Base-by-base conservation (phyloP, 2,797 vertebrate species). In the Oreortyx pictus region DNA sequence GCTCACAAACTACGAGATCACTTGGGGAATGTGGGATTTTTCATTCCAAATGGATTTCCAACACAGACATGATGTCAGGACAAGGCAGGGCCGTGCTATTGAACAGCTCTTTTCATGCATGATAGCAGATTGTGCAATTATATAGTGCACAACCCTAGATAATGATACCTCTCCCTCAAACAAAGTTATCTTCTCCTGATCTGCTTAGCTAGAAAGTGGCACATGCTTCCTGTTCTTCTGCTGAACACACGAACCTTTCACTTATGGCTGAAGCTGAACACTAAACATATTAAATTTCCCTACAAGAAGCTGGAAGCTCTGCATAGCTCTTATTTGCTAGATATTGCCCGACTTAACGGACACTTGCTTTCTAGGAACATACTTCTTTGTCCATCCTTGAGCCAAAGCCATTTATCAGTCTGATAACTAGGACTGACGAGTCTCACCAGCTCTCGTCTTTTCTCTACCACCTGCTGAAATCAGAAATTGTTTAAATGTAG, bases 41-140 rank as follows among this genome's bases (percentile, higher is more conserved):
- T 98, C 98, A 98, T 98, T 97, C 97, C 96, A 95, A 95, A 88
- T 75, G 98, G 98, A 99, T 99, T 98, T 98, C 96, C 98, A 98
- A 96, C 97, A 98, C 98, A 98, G 98, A 98, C 97, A 98, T 98
- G 98, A 98, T 98, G 98, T 99, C 98, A 99, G 98, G 98, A 97
- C 97, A 97, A 97, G 98, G 98, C 98, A 96, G 92, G 98, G 85
- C 95, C 97, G 95, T 95, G 92, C 98, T 98, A 98, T 98, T 99
- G 98, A 99, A 94, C 88, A 83, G 88, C 97, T 97, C 97, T 98
- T 97, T 93, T 98, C 98, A 98, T 98, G 98, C 98, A 96, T 98
- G 97, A 98, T 97, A 96, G 97, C 94, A 97, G 97, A 98, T 98
- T 98, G 98, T 98, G 97, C 97, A 97, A 93, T 97, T 98, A 98